These are phyloP conservation scores for Aphelinus atriplicis DNA, from an alignment of 1,140 invertebrate genomes.

Conservation along the genomic window DNA sequence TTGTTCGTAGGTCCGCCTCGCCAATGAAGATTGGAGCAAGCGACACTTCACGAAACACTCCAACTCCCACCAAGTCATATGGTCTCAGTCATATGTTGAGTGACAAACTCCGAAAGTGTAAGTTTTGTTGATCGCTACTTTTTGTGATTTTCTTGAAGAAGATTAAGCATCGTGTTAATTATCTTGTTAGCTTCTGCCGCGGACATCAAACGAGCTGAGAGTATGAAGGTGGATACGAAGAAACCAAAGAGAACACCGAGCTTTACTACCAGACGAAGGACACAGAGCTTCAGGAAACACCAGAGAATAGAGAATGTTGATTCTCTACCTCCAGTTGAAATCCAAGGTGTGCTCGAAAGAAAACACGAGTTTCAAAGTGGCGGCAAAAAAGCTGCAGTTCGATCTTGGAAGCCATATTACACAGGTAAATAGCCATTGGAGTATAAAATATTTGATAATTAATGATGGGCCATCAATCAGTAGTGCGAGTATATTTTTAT, in stretches of 20 bases:
- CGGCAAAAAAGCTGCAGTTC: constrained; percentile 91
- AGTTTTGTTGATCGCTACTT: constrained; percentile 32
- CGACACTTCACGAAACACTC: constrained; percentile 48
- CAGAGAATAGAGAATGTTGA: constrained; percentile 77
- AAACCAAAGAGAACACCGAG: constrained; percentile 91
- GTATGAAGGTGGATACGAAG: constrained; percentile 82
- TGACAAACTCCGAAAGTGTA: constrained; percentile 73
- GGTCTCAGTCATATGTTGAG: constrained; percentile 77
- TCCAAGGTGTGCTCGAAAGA: constrained; percentile 90
- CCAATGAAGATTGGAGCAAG: constrained; percentile 52
- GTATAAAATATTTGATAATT: background rate
- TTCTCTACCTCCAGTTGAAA: constrained; percentile 87
- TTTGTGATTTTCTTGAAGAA: constrained; percentile 19
- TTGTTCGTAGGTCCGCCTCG: constrained; percentile 41
- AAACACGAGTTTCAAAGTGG: constrained; percentile 95
- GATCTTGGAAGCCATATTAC: constrained; percentile 96
- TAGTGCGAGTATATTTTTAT: background rate
- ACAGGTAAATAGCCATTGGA: constrained; percentile 65
- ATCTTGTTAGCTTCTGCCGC: constrained; percentile 55
- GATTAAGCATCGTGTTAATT: constrained; percentile 10
- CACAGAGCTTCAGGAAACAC: constrained; percentile 87
- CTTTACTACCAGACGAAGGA: constrained; percentile 90
- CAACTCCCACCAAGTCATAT: constrained; percentile 58
- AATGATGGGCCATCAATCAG: background rate
- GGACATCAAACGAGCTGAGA: constrained; percentile 85